Percentiles rank a stretch among this genome's conserved stretches.
Conservation (phyloP, 2,113 vertebrate genomes). For the Drymodes brunneopygia region DNA sequence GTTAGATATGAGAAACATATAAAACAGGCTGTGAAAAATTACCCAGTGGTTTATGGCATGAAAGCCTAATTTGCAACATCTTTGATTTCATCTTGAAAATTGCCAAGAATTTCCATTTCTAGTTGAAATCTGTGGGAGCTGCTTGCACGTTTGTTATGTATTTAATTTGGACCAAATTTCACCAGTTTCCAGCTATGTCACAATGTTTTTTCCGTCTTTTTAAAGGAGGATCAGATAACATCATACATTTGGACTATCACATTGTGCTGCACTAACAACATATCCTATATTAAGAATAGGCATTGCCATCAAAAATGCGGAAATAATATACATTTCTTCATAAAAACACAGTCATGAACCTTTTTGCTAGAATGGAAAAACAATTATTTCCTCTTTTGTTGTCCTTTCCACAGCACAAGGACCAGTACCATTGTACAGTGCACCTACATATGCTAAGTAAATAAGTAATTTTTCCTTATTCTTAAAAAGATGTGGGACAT, state of each 20-base stretch:
- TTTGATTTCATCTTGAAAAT: slow-evolving; percentile 10
- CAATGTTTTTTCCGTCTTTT: background rate
- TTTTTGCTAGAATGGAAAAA: background rate
- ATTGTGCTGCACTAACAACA: background rate
- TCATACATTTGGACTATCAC: background rate
- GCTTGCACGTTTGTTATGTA: background rate
- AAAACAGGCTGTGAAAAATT: background rate
- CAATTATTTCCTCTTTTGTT: background rate
- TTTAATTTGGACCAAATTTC: background rate
- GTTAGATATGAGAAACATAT: background rate
- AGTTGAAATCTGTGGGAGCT: background rate
- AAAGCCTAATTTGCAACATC: background rate
- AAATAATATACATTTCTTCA: background rate
- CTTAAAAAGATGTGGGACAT: background rate
- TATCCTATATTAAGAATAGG: background rate
- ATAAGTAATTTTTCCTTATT: background rate
- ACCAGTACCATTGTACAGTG: background rate
- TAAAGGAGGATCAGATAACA: background rate
- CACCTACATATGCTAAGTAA: background rate
- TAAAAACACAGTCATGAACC: background rate
- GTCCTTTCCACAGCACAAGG: background rate
- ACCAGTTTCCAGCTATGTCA: background rate
- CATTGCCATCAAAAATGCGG: background rate
- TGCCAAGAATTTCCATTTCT: background rate
- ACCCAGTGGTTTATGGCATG: background rate